phyloP scores from a whole-genome alignment of 2,888 invertebrate genomes.

The Eupeodes luniger region DNA sequence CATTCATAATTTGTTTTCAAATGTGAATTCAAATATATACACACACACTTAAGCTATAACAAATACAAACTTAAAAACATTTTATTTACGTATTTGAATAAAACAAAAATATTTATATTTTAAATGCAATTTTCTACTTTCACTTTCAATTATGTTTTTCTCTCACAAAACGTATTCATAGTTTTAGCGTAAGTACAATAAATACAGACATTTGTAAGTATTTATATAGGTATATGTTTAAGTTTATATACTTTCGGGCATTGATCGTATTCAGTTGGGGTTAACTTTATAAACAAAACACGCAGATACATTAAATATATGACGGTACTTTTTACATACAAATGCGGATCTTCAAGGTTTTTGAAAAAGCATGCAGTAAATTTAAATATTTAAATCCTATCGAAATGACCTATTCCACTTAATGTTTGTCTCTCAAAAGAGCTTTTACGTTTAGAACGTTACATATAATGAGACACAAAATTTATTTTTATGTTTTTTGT shows the following conservation, averaged over 20 bases:
- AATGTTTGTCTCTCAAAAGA: background rate
- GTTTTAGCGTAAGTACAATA: background rate
- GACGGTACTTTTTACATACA: background rate
- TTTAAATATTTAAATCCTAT: background rate
- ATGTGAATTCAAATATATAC: background rate
- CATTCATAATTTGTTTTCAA: slow-evolving; percentile 24
- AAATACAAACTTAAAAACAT: background rate
- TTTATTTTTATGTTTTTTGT: background rate
- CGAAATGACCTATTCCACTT: slow-evolving; percentile 2
- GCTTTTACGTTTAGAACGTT: slow-evolving; percentile 4
- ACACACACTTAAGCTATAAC: background rate
- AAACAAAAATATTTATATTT: slow-evolving; percentile 6
- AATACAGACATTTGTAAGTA: background rate
- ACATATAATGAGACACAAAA: background rate
- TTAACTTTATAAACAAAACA: slow-evolving; percentile 27
- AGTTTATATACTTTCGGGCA: slow-evolving; percentile 5
- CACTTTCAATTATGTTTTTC: slow-evolving; percentile 5
- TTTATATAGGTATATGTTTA: background rate
- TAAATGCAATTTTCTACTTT: slow-evolving; percentile 25
- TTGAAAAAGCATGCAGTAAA: background rate
- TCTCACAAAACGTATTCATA: background rate
- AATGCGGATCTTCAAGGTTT: slow-evolving; percentile 7
- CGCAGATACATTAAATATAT: background rate
- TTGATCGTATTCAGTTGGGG: slow-evolving; percentile 25
- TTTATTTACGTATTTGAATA: slow-evolving; percentile 14